Percentiles rank a stretch among this genome's conserved stretches.
phyloP scores from a whole-genome alignment of 2,113 vertebrate genomes.

The Lepus americanus region DNA sequence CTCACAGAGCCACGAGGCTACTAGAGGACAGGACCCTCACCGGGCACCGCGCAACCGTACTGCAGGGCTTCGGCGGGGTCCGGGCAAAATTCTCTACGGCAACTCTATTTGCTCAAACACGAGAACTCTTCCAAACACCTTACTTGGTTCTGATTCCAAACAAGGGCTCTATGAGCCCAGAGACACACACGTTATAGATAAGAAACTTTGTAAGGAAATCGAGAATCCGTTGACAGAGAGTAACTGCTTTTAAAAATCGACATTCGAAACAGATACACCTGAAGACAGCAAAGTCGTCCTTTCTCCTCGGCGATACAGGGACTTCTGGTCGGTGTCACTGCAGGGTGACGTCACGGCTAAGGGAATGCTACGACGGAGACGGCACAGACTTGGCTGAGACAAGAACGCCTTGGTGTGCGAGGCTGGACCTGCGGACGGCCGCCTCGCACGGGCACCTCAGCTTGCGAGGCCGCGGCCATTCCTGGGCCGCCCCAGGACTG shows the following conservation, averaged over 20 bases:
- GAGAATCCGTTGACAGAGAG: constrained; percentile 59
- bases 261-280: constrained; percentile 73
- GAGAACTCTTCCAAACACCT: constrained; percentile 29
- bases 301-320: constrained; percentile 56
- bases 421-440: too few relatives aligned
- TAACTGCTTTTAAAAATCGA: constrained; percentile 48
- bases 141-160: background rate
- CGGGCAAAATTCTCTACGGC: constrained; percentile 52
- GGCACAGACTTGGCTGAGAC: constrained; percentile 61
- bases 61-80: constrained; percentile 3
- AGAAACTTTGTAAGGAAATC: background rate
- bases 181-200: constrained; percentile 17
- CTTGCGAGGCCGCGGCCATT: constrained; percentile 19
- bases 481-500: background rate
- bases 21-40: constrained; percentile 24
- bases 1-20: constrained; percentile 54
- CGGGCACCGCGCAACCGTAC: background rate
- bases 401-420: constrained; percentile 41
- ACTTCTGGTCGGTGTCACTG: constrained; percentile 52
- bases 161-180: constrained; percentile 51
- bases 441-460: too few relatives aligned
- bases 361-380: constrained; percentile 59
- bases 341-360: constrained; percentile 54
- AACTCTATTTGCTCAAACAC: constrained; percentile 38
- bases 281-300: constrained; percentile 58